Percentiles rank a stretch among this genome's conserved stretches.
Conservation (phyloP, 1,140 invertebrate genomes). For the Sycophaga agraensis region DNA sequence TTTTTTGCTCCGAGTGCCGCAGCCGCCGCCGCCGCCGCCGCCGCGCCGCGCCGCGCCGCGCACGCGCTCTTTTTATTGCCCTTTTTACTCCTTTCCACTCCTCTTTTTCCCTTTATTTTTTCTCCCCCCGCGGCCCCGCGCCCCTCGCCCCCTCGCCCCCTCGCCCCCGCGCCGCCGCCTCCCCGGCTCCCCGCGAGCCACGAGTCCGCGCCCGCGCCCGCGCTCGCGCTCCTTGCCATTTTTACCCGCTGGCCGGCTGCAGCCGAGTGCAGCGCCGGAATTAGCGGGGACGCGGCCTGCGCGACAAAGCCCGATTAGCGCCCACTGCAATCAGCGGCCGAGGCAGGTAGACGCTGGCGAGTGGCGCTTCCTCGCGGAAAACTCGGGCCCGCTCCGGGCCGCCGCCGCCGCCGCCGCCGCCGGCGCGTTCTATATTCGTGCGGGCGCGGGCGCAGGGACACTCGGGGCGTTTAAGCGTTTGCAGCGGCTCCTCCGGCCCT, state of each 20-base stretch:
- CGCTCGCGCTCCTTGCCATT: too few species aligned
- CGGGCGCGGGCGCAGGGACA: too few species aligned
- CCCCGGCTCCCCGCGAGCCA: too few species aligned
- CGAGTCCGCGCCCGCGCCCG: too few species aligned
- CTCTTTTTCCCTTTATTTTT: slow-evolving; percentile 6
- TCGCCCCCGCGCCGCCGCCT: not conserved
- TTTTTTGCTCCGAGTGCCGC: slow-evolving; percentile 49
- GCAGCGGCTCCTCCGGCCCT: not conserved
- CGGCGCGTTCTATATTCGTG: not conserved
- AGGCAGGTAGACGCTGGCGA: too few species aligned
- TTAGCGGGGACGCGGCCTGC: too few species aligned
- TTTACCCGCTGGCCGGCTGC: too few species aligned
- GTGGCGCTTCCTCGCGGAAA: too few species aligned
- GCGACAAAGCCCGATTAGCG: too few species aligned
- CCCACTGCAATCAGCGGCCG: too few species aligned
- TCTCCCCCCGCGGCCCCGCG: not conserved
- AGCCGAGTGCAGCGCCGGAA: too few species aligned
- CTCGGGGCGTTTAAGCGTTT: not conserved
- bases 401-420: not conserved
- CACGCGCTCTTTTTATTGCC: slow-evolving; percentile 34
- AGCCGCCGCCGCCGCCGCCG: slow-evolving; percentile 27
- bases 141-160: not conserved
- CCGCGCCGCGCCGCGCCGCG: slow-evolving; percentile 25
- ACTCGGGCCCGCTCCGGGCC: too few species aligned
- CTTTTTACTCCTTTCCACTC: slow-evolving; percentile 17